Evolutionary conservation across 2,888 invertebrate genomes (phyloP), one percentile per base, ranked within the genome.

Genomic region (Papilio protenor): DNA sequence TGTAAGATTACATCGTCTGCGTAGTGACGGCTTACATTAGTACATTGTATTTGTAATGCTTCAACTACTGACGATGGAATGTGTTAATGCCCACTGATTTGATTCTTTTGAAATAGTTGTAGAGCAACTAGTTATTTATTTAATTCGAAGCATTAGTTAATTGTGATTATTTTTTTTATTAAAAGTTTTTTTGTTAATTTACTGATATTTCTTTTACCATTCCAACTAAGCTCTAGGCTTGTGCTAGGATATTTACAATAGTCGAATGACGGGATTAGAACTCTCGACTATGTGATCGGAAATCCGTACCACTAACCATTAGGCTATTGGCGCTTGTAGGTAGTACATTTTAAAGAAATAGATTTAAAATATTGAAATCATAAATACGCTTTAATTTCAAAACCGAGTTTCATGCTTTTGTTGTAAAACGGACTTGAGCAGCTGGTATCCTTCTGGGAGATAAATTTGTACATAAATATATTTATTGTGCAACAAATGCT

Each of bases 401-500:
- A 27, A 23, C 27, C 61, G 4, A 61, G 27, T 61, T 27, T 61
- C 27, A 61, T 61, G 27, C 27, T 40, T 16, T 33, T 40, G 40
- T 64, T 64, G 64, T n/a, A 64, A 23, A 40, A 69, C 2, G 33
- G 11, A 21, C 14, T 45, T 40, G 12, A 45, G n/a, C 66, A 45
- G 66, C 66, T 69, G 66, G 66, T 69, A 69, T 45, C 66, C 66
- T 69, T 69, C 66, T 45, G 21, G 66, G 52, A 27, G 57, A 55
- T 73, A 23, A 77, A 73, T 73, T 55, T 64, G 12, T 33, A 45
- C 40, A 18, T 47, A 69, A 69, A 69, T 70, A 69, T 49, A 77
- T 77, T 75, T 77, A 87, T 87, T 86, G 79, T 72, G 66, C 79
- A 85, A 86, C 85, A 86, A 82, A 80, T 73, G 81, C 83, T 84